Evolutionary conservation across 2,888 invertebrate species (phyloP).

Genomic region (Agrotis ipsilon): DNA sequence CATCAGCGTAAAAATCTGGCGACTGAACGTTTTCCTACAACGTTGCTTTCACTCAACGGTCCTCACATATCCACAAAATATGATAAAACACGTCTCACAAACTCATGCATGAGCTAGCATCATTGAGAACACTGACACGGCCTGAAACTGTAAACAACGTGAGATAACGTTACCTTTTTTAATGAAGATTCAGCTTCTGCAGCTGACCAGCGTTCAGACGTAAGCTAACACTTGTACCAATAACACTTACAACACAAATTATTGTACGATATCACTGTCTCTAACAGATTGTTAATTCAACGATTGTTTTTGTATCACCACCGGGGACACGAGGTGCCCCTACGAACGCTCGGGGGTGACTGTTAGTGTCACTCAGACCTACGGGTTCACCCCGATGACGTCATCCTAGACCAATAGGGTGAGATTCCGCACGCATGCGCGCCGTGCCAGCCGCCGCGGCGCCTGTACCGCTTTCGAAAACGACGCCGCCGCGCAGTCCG

Average conservation of each 20-base stretch:
- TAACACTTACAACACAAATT: constrained; percentile 72
- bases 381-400: constrained; percentile 90
- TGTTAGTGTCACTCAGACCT: constrained; percentile 88
- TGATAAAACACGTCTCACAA: constrained; percentile 64
- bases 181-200: constrained; percentile 47
- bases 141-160: constrained; percentile 81
- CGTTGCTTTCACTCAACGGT: constrained; percentile 39
- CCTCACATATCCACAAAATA: constrained; percentile 57
- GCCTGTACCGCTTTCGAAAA: constrained; percentile 77
- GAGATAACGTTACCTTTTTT: constrained; percentile 72
- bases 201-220: constrained; percentile 22
- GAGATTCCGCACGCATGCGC: constrained; percentile 85
- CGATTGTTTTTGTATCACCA: constrained; percentile 83
- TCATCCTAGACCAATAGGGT: constrained; percentile 90
- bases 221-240: constrained; percentile 61
- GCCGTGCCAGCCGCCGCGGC: constrained; percentile 85
- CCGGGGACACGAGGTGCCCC: constrained; percentile 78
- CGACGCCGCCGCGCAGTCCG: constrained; percentile 69
- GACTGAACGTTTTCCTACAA: constrained; percentile 31
- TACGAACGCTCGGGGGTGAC: constrained; percentile 86
- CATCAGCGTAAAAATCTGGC: constrained; percentile 37
- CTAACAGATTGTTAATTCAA: constrained; percentile 70
- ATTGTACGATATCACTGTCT: constrained; percentile 71
- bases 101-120: constrained; percentile 78
- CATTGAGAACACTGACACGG: constrained; percentile 78